These are phyloP conservation scores for Phenganax subtilis DNA, from an alignment of 92 coral and sea anemone species.

Conservation along the genomic window DNA sequence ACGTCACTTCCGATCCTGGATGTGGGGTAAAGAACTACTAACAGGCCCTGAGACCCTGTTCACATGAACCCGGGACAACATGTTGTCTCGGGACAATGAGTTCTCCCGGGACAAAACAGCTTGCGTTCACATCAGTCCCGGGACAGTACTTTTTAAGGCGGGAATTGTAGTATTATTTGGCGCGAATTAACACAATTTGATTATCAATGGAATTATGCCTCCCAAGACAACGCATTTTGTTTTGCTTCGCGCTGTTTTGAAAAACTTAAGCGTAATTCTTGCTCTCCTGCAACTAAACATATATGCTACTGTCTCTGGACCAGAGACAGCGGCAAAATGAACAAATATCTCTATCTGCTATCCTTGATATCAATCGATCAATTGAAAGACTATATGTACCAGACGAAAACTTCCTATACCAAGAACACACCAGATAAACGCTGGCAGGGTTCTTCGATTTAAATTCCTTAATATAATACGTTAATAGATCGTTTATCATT, in stretches of 20 bases:
- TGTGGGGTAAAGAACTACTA: no score
- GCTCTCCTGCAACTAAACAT: constrained; percentile 7
- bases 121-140: no score
- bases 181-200: background rate
- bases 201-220: background rate
- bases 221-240: background rate
- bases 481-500: background rate
- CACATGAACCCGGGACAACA: no score
- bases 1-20: no score
- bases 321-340: background rate
- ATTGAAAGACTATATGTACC: background rate
- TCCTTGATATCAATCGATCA: background rate
- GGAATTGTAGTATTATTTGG: background rate
- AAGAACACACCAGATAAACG: background rate
- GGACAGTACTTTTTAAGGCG: background rate
- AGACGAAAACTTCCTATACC: background rate
- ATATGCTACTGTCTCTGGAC: constrained; percentile 10
- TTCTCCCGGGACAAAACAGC: no score
- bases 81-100: no score
- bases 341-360: background rate
- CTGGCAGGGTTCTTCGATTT: background rate
- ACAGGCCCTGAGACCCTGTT: no score
- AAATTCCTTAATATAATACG: background rate
- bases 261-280: background rate
- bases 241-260: constrained; percentile 12